These are phyloP conservation scores for Dicyrtomina minuta DNA, from an alignment of 2,888 invertebrate species.

Conservation along the genomic window DNA sequence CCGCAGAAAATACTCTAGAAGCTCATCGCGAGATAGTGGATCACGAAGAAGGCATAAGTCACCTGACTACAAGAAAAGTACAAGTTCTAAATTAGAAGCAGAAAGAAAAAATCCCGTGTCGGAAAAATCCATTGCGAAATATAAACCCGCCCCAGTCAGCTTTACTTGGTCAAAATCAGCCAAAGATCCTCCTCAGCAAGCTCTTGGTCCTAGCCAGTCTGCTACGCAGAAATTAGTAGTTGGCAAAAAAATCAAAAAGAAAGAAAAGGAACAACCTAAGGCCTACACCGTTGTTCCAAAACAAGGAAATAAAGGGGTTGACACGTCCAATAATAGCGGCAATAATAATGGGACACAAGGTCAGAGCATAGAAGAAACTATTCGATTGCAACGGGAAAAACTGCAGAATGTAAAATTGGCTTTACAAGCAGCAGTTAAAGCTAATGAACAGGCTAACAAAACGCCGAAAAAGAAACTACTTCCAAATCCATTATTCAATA, in stretches of 20 bases:
- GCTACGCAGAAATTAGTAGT: not conserved
- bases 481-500: conserved; percentile 22
- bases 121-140: not conserved
- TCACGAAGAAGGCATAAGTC: not conserved
- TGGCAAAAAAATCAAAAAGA: not conserved
- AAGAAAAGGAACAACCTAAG: conserved; percentile 3
- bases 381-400: not conserved
- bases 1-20: not conserved
- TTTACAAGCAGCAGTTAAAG: not conserved
- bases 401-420: not conserved
- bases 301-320: no score
- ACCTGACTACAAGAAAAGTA: not conserved
- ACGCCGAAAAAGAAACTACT: not conserved
- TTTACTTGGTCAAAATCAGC: conserved; percentile 4
- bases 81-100: not conserved
- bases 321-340: no score
- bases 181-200: not conserved
- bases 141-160: conserved; percentile 9
- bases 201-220: not conserved
- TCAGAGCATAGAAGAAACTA: no score
- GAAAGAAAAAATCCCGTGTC: no score
- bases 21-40: not conserved
- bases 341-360: no score
- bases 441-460: not conserved
- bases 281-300: not conserved